Conservation (phyloP, 2,113 vertebrate genomes). For the Neodontobutis hainanensis region DNA sequence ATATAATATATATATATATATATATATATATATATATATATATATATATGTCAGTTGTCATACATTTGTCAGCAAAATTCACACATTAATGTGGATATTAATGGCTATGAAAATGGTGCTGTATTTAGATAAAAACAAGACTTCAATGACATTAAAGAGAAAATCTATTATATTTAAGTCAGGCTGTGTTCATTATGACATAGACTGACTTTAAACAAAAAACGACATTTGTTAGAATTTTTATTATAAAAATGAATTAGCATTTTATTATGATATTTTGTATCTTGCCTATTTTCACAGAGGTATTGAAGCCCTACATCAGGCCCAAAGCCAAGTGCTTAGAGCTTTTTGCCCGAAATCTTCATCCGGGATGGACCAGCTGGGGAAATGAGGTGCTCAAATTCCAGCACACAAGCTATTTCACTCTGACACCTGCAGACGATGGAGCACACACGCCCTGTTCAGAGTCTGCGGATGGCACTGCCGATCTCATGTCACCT, state of each 20-base stretch:
- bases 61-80: too few relatives aligned
- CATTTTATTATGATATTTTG: conserved; percentile 28
- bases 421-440: conserved; percentile 55
- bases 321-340: conserved; percentile 79
- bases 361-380: conserved; percentile 94
- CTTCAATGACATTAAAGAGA: too few relatives aligned
- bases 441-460: background rate
- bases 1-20: too few relatives aligned
- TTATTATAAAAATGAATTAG: background rate
- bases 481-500: background rate
- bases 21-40: too few relatives aligned
- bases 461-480: background rate
- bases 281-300: conserved; percentile 63
- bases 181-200: too few relatives aligned
- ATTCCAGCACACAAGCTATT: conserved; percentile 91
- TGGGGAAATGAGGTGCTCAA: conserved; percentile 98
- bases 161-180: too few relatives aligned
- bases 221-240: too few relatives aligned
- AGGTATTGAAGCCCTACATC: conserved; percentile 85
- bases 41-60: too few relatives aligned
- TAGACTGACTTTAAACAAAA: too few relatives aligned
- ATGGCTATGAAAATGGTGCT: too few relatives aligned
- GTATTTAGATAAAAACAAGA: too few relatives aligned
- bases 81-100: too few relatives aligned
- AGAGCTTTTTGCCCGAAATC: conserved; percentile 93